Conservation (phyloP, 2,888 invertebrate genomes). For the Cephus rjabovi region DNA sequence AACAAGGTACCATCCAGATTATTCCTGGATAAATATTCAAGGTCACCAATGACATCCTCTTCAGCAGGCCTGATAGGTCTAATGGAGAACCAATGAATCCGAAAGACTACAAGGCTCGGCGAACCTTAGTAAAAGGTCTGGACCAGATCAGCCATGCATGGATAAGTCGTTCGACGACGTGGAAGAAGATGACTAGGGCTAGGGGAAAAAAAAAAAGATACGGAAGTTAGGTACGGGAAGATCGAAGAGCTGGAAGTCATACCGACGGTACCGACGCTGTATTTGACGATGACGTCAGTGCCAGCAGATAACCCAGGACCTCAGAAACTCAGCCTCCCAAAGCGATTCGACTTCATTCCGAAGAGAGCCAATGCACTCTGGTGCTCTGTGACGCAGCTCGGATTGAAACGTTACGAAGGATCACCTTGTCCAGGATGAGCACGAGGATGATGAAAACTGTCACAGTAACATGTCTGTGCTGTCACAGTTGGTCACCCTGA, state of each 20-base stretch:
- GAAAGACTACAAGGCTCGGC: not conserved
- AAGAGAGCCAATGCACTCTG: not conserved
- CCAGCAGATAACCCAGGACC: not conserved
- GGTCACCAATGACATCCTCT: not conserved
- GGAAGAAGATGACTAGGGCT: not conserved
- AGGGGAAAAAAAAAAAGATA: not conserved
- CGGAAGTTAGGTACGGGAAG: not conserved
- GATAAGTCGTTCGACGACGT: not conserved
- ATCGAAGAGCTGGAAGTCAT: not conserved
- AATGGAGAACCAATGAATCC: not conserved
- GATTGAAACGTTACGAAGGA: not conserved
- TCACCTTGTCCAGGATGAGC: not conserved
- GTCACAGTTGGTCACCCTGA: constrained; percentile 19
- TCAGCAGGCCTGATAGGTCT: not conserved
- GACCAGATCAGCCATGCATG: not conserved
- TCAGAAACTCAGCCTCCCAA: not conserved
- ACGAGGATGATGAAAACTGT: constrained; percentile 28
- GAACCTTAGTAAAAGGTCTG: not conserved
- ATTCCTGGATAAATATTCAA: not conserved
- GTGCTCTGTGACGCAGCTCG: not conserved
- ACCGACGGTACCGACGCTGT: not conserved
- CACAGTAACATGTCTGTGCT: constrained; percentile 30
- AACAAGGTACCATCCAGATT: not conserved
- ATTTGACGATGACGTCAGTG: not conserved
- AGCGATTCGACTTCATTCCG: not conserved